Base-by-base conservation (phyloP, 2,888 invertebrate genomes). In the Uloborus plumipes region DNA sequence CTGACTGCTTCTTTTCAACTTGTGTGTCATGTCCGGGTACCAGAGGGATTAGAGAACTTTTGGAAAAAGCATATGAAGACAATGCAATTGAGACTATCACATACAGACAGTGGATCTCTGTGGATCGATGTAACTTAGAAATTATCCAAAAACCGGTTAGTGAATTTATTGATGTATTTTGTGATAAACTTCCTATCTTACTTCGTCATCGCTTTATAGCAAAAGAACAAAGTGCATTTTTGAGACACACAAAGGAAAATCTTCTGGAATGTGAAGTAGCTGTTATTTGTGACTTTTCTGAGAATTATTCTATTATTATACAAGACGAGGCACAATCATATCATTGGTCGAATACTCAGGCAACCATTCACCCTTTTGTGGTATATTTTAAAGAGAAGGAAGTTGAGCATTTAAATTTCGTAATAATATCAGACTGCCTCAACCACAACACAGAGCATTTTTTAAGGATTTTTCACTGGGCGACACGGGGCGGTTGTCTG, bases 271-370 rank as follows among this genome's bases (percentile, higher is more conserved):
- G 9, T 31, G 70, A 70, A 53, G 15, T 39, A 2, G 39, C 15
- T 39, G 70, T 58, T 2, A 16, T 47, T 53, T 26, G 16, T 31
- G 70, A 70, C 70, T 70, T 55, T 58, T 31, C 70, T 15, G 58
- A 70, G 18, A 58, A 70, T 15, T 26, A 26, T 26, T 26, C 58
- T 0, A 15, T 70, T 3, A 15, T 58, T 70, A 3, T 70, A 15
- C 70, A 70, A 70, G 70, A 70, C 39, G 58, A 55, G 39, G 70
- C 39, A 15, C 31, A 70, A n/a, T 18, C 39, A 20, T 70, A 70
- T 6, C 39, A 39, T 9, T 70, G 58, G 70, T 14, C 26, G 4
- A 70, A 18, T 31, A 55, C 6, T 55, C 31, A 58, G 22, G 55
- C 58, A n/a, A n/a, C 55, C 13, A 20, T 70, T 31, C 70, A 55